phyloP scores from a whole-genome alignment of 2,113 vertebrate species.

The Cephalopterus ornatus region DNA sequence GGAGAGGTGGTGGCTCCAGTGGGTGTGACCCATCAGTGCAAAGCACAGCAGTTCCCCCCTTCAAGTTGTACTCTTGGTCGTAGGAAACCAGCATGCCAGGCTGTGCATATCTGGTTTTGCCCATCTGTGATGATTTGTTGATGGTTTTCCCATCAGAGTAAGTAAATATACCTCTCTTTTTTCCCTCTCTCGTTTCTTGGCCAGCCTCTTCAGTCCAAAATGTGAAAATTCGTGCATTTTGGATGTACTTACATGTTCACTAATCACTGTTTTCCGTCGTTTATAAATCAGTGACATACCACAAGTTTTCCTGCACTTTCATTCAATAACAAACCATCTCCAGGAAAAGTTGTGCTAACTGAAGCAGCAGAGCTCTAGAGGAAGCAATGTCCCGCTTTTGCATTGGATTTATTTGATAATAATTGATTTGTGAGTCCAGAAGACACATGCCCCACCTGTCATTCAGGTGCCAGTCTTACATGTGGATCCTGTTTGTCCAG shows the following conservation, averaged over 20 bases:
- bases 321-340: background rate
- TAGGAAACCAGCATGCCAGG: background rate
- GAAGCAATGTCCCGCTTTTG: accelerated
- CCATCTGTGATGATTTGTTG: constrained; percentile 2
- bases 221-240: constrained; percentile 41
- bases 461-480: background rate
- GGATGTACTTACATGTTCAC: background rate
- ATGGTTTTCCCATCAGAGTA: background rate
- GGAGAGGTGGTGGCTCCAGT: background rate
- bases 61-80: accelerated
- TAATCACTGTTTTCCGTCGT: constrained; percentile 20
- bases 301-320: background rate
- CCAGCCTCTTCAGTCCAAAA: constrained; percentile 31
- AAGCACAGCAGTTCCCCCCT: background rate
- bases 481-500: background rate
- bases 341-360: background rate
- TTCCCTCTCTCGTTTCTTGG: background rate
- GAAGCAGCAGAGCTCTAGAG: background rate
- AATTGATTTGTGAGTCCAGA: background rate
- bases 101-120: background rate
- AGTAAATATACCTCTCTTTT: background rate
- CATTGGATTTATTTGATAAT: background rate
- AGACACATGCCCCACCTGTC: background rate
- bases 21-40: background rate
- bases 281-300: constrained; percentile 14